Evolutionary conservation across 2,797 vertebrate species (phyloP), one percentile per base, ranked within the genome.

Genomic region (Halcyon leucocephala): DNA sequence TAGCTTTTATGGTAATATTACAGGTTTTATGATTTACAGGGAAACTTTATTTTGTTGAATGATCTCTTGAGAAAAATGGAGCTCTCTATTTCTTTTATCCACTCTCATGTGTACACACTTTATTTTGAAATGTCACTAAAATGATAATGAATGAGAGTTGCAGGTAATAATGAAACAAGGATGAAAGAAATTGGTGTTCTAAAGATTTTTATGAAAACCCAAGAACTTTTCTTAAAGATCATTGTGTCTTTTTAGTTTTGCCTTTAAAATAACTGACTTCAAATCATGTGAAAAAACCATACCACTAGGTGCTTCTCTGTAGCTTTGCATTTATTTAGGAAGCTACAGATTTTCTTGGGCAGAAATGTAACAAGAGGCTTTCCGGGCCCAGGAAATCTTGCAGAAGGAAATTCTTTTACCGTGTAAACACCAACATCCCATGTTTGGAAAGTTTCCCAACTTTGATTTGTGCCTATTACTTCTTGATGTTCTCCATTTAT

Each of bases 231-330:
- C 73, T 57, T 58, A 37, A 79, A 58, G 33, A 15, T 60, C 4
- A 22, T 12, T 44, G 3, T 4, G 24, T 71, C 21, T 42, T 83
- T 65, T 82, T 31, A 9, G 15, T 25, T 91, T 79, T 89, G 55
- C 17, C 10, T 61, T 82, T 69, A 82, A 90, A 86, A 67, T 16
- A 62, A 65, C 20, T 44, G 29, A 37, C 64, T 77, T 44, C 22
- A 60, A 72, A 80, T 35, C 22, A 28, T 0, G 0, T 10, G 14
- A 29, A 62, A 89, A 29, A n/a, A 18, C 2, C 1, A 42, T 9
- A 19, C 18, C 33, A 37, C 25, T 66, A 35, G 65, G 64, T 1
- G 0, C 8, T 52, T 82, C 2, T 35, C 46, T 84, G 12, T 19
- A 44, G n/a, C 10, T 79, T 77, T 85, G 12, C 24, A 19, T 29